Evolutionary conservation across 1,140 invertebrate genomes (phyloP).

Genomic region (Megalopta genalis): DNA sequence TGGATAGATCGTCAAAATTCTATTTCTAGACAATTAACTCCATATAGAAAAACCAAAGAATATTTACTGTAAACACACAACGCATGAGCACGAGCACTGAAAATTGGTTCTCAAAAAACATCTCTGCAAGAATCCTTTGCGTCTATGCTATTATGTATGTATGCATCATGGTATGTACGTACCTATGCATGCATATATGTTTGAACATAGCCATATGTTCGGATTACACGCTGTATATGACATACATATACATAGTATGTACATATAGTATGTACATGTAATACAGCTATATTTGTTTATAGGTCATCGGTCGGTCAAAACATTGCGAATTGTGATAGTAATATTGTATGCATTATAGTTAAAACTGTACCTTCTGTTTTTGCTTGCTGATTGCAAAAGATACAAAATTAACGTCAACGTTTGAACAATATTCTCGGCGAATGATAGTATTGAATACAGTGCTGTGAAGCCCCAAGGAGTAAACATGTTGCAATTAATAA

Average conservation of each 20-base stretch:
- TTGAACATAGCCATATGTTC: too few relatives aligned
- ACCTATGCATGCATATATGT: too few relatives aligned
- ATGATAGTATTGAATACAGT: not conserved
- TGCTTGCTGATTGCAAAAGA: not conserved
- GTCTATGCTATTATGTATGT: too few relatives aligned
- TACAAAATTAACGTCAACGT: not conserved
- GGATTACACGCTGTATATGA: too few relatives aligned
- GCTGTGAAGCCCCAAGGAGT: not conserved
- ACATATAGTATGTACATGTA: constrained; percentile 7
- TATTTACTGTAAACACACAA: too few relatives aligned
- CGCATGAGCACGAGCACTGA: too few relatives aligned
- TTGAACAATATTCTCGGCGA: not conserved
- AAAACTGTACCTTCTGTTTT: not conserved
- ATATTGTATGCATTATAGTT: constrained; percentile 29
- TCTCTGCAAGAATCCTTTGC: too few relatives aligned
- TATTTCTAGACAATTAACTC: not conserved
- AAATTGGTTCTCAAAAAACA: too few relatives aligned
- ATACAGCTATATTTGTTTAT: constrained; percentile 52
- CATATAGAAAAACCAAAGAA: not conserved
- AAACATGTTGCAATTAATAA: constrained; percentile 70
- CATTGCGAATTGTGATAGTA: constrained; percentile 36
- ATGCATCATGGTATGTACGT: too few relatives aligned
- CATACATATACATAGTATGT: too few relatives aligned
- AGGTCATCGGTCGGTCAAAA: constrained; percentile 53
- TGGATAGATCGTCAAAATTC: not conserved